A percentile compares a stretch with the other conserved stretches of the same genome.
These are phyloP conservation scores for Panthera tigris DNA, from an alignment of 2,113 vertebrate species.

Conservation along the genomic window DNA sequence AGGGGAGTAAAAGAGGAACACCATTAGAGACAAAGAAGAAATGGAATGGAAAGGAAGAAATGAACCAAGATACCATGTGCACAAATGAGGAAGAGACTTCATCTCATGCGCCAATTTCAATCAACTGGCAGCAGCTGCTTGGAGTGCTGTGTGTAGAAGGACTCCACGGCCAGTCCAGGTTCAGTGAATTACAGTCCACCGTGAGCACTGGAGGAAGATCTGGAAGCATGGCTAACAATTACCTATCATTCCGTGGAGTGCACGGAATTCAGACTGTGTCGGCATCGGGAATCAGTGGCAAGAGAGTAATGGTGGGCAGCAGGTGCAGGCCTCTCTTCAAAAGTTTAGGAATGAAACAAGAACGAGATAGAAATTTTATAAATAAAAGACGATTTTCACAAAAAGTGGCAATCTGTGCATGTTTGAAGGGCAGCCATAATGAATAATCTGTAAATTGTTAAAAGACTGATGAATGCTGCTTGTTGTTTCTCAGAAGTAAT, in stretches of 20 bases:
- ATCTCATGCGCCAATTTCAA: not conserved
- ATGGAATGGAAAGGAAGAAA: conserved; percentile 36
- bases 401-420: not conserved
- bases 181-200: conserved; percentile 2
- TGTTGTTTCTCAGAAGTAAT: conserved; percentile 41
- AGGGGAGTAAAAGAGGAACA: not conserved
- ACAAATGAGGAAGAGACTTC: not conserved
- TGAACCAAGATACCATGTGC: not conserved
- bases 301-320: not conserved
- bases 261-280: not conserved
- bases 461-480: not conserved
- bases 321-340: not conserved
- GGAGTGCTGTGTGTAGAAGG: not conserved
- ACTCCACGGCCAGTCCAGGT: not conserved
- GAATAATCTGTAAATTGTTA: conserved; percentile 1
- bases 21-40: conserved; percentile 32
- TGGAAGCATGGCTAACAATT: conserved; percentile 10
- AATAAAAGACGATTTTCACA: conserved; percentile 44
- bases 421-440: conserved; percentile 28
- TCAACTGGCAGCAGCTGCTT: not conserved
- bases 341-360: conserved; percentile 40
- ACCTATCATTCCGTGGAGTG: not conserved
- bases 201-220: not conserved
- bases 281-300: not conserved
- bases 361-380: not conserved